Evolutionary conservation across 2,797 vertebrate genomes (phyloP).

Genomic region (Spheniscus humboldti): DNA sequence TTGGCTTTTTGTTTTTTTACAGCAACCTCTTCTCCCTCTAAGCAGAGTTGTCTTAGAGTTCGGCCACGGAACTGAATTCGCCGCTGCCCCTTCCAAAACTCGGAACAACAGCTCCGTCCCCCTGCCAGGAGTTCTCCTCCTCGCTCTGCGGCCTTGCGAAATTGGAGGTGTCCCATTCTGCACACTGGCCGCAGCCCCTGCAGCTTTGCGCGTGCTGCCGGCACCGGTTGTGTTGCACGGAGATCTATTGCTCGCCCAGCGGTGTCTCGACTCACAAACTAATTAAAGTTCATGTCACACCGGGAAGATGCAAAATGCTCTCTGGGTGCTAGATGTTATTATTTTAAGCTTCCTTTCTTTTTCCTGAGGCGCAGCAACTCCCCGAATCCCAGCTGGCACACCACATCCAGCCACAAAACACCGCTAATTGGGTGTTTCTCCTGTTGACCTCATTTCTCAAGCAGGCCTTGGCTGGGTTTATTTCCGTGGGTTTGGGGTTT

Average conservation of each 20-base stretch:
- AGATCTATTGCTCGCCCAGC: not conserved
- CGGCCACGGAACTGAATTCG: not conserved
- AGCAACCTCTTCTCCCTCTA: not conserved
- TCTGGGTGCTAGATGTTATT: conserved; percentile 35
- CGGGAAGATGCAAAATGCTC: conserved; percentile 38
- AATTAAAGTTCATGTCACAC: conserved; percentile 48
- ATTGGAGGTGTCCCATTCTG: not conserved
- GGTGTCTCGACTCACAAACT: not conserved
- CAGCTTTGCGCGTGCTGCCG: accelerated
- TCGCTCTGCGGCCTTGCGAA: not conserved
- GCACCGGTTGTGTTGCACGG: accelerated
- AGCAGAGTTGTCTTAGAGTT: not conserved
- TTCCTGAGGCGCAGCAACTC: conserved; percentile 42
- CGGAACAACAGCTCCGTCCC: not conserved
- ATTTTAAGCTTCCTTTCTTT: conserved; percentile 48
- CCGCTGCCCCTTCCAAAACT: not conserved
- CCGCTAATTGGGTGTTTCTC: conserved; percentile 55
- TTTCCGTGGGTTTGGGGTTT: not conserved
- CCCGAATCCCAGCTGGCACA: conserved; percentile 48
- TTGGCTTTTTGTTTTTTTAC: not conserved
- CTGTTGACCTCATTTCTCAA: conserved; percentile 58
- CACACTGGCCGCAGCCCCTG: accelerated
- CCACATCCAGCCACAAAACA: conserved; percentile 56
- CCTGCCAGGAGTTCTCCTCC: not conserved
- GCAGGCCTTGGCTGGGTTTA: not conserved